A percentile compares a stretch with the other conserved stretches of the same genome.
phyloP scores from a whole-genome alignment of 2,888 invertebrate genomes.

The Ectobius pallidus region DNA sequence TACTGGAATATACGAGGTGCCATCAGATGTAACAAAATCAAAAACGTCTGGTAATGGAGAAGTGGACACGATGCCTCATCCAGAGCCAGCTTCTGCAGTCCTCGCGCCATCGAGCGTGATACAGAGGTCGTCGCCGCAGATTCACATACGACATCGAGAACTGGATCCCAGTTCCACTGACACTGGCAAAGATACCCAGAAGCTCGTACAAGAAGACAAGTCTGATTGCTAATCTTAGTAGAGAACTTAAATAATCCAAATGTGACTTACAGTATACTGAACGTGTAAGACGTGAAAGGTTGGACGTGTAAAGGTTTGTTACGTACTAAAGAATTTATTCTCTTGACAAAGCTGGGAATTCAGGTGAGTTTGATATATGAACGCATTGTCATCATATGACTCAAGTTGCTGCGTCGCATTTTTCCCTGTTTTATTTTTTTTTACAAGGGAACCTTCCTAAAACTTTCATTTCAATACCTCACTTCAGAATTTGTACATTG shows the following conservation, averaged over 20 bases:
- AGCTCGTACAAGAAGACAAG: slow-evolving; percentile 88
- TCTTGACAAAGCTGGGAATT: too few relatives aligned
- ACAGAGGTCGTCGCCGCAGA: slow-evolving; percentile 75
- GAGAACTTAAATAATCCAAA: slow-evolving; percentile 1
- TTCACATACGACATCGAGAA: slow-evolving; percentile 75
- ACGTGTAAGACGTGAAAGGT: background rate
- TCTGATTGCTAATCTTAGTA: slow-evolving; percentile 55
- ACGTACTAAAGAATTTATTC: too few relatives aligned
- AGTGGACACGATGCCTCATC: slow-evolving; percentile 32
- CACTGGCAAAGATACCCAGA: slow-evolving; percentile 90
- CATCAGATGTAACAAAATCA: slow-evolving; percentile 72
- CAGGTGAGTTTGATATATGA: too few relatives aligned
- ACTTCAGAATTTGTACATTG: too few relatives aligned
- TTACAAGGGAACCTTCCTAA: too few relatives aligned
- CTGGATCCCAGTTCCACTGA: slow-evolving; percentile 83
- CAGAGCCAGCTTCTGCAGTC: slow-evolving; percentile 72
- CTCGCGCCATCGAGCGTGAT: slow-evolving; percentile 82
- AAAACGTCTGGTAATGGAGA: slow-evolving; percentile 52
- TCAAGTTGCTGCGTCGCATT: too few relatives aligned
- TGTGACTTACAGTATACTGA: slow-evolving; percentile 7
- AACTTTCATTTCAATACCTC: too few relatives aligned
- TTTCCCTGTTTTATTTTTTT: too few relatives aligned
- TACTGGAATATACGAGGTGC: slow-evolving; percentile 79
- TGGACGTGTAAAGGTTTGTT: background rate
- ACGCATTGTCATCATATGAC: too few relatives aligned